Evolutionary conservation across 2,797 vertebrate species (phyloP), one percentile per base, ranked within the genome.

Genomic region (Lacerta bilineata): DNA sequence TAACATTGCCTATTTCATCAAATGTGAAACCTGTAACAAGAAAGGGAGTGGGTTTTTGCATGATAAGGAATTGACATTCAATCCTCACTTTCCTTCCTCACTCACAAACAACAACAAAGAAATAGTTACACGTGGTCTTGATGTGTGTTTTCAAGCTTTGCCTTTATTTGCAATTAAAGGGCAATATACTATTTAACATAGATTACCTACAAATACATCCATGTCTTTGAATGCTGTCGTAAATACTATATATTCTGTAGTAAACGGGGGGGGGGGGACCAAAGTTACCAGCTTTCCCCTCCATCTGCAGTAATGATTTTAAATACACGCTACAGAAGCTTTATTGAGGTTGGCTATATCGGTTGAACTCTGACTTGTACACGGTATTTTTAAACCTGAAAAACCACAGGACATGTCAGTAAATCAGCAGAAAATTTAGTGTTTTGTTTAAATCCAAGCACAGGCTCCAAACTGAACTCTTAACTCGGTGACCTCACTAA

Each of bases 331-430:
- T n/a, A 17, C 64, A 93, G 88, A 90, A 3, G 1, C 8, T 69
- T 87, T 43, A 41, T 29, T 71, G 77, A 23, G 27, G 76, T 64
- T 84, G 13, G 15, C 81, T 55, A 80, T 71, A 71, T 72, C 23
- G 5, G 36, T 71, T 36, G 36, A 89, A 89, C 68, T 71, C 79
- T 90, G 66, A 83, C 80, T 80, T 89, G 1, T 2, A 0, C 23
- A 66, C 50, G n/a, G 27, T 36, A 11, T 85, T 89, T 86, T 39
- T 17, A 89, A 36, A 71, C 1, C 2, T 91, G 87, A 93, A 90
- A 94, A 78, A 87, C 80, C 39, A 86, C 89, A 91, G 87, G 88
- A 83, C 72, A 83, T 69, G 13, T 88, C 80, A 85, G 15, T 88
- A 86, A 92, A 91, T 90, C 82, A 91, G 18, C 17, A 61, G 41